phyloP scores from a whole-genome alignment of 2,113 vertebrate genomes.

The Herpetotheres cachinnans region DNA sequence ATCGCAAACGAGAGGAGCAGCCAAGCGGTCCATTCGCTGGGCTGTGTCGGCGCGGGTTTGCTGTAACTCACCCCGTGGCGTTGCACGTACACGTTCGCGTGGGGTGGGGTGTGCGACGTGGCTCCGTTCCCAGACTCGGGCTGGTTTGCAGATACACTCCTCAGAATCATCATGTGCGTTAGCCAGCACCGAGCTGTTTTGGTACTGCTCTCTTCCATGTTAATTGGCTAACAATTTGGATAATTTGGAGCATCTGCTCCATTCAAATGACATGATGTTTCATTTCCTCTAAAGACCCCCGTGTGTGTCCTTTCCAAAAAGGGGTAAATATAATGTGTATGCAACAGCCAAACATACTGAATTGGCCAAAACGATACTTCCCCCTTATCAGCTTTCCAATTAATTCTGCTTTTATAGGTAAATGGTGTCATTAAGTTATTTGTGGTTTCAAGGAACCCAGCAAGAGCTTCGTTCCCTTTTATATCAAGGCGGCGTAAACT shows the following conservation, averaged over 20 bases:
- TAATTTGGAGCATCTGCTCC: constrained; percentile 51
- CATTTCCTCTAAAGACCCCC: not conserved
- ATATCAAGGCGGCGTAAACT: not conserved
- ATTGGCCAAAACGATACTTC: not conserved
- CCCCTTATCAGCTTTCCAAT: constrained; percentile 8
- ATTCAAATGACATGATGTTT: not conserved
- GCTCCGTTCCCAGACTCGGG: rapidly evolving
- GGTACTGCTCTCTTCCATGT: not conserved
- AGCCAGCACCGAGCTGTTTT: not conserved
- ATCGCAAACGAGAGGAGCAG: not conserved
- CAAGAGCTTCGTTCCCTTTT: not conserved
- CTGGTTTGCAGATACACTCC: not conserved
- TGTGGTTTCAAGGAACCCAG: not conserved
- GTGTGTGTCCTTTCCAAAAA: not conserved
- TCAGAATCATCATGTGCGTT: not conserved
- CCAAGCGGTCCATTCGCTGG: rapidly evolving
- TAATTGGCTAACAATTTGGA: constrained; percentile 29
- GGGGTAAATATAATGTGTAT: not conserved
- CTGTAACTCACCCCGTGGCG: not conserved
- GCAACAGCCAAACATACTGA: not conserved
- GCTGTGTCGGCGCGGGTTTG: not conserved
- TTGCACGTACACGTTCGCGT: rapidly evolving
- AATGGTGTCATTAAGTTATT: not conserved
- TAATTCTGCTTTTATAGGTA: not conserved
- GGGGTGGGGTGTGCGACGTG: not conserved